Base-by-base conservation (phyloP, 2,888 invertebrate genomes). In the Oscheius myriophilus region DNA sequence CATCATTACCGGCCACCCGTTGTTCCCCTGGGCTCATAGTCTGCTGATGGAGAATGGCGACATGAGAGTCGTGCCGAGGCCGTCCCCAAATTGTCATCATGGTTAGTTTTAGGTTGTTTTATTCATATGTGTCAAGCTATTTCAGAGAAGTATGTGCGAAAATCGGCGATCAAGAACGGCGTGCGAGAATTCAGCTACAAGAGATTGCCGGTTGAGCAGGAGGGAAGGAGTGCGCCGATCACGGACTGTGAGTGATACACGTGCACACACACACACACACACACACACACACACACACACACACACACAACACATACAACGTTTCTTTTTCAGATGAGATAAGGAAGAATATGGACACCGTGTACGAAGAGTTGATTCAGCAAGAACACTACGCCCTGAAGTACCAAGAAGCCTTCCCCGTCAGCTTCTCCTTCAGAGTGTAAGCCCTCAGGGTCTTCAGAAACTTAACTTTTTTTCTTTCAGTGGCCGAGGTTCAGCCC, bases 21-120 rank as follows among this genome's bases (percentile, higher is more conserved):
- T 16, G 21, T 77, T 77, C 51, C 70, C 73, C 0, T 67, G 69
- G 16, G 66, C 73, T 0, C 39, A 16, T 16, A 71, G 73, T 0
- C 68, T 70, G n/a, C 68, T 77, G 3, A 75, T 75, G 73, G 75
- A 77, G 45, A 77, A 73, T 43, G 77, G 77, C 14, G 75, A 77
- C 61, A 21, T 77, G 6, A 33, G 75, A 25, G 70, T 69, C 18
- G 49, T 62, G 4, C 54, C 53, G 39, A 46, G 43, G 9, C 33
- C 33, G 33, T 33, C 33, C n/a, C n/a, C 3, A 9, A 9, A 33
- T 33, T 33, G 3, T 9, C 9, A 9, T 9, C 33, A 9, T 6
- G 33, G 33, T 33, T 12, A 2, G 26, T 18, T 41, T 43, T 18
- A n/a, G 23, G 12, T 26, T 1, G n/a, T 12, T 33, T 25, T 18